Base-by-base conservation (phyloP, 2,888 invertebrate genomes). In the Cordylochernes scorpioides region DNA sequence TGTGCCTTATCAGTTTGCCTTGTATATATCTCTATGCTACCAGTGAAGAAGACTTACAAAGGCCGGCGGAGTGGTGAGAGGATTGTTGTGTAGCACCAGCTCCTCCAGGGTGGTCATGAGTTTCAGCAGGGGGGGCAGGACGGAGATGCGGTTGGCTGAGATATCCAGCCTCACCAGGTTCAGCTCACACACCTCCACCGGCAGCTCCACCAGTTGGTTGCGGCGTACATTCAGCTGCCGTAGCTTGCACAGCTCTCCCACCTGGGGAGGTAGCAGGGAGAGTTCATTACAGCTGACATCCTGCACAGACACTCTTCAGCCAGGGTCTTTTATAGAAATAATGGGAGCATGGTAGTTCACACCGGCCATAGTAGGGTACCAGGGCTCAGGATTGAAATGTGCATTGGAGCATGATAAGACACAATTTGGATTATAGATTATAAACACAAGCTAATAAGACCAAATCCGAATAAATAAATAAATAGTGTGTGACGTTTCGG, bases 281-380 rank as follows among this genome's bases (percentile, higher is more conserved):
- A 88, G 65, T 54, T 78, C 73, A 61, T 88, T 88, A 55, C 77
- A 78, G 36, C 80, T 78, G 12, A 74, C 80, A 52, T 86, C 86
- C 55, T 56, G 42, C 37, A 29, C 36, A 33, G 24, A 28, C 3
- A 22, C n/a, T n/a, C n/a, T n/a, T n/a, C n/a, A n/a, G n/a, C n/a
- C n/a, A n/a, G n/a, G n/a, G n/a, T n/a, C n/a, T n/a, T n/a, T n/a
- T n/a, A n/a, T n/a, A n/a, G n/a, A n/a, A n/a, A n/a, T n/a, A n/a
- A n/a, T n/a, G n/a, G n/a, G n/a, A n/a, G n/a, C n/a, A n/a, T n/a
- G n/a, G n/a, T n/a, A n/a, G n/a, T n/a, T n/a, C n/a, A n/a, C n/a
- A n/a, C n/a, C n/a, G n/a, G n/a, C n/a, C n/a, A n/a, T n/a, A n/a
- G n/a, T n/a, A n/a, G n/a, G n/a, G n/a, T n/a, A n/a, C n/a, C n/a